Evolutionary conservation across 2,113 vertebrate genomes (phyloP).

Genomic region (Podiceps cristatus): DNA sequence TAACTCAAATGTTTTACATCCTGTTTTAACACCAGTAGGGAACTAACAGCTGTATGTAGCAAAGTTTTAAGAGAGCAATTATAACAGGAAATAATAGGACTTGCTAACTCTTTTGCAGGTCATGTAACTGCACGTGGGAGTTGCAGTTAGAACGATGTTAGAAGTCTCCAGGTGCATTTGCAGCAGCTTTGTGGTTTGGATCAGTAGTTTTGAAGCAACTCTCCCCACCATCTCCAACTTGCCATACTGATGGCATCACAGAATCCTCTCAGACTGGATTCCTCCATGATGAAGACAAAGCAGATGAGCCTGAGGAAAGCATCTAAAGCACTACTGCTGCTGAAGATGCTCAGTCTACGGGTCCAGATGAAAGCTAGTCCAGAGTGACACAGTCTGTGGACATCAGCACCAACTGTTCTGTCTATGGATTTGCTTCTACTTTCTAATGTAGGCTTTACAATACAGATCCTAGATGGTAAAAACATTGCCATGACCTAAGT

Average conservation of each 20-base stretch:
- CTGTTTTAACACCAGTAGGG: background rate
- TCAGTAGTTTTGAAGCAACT: background rate
- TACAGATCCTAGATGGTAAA: background rate
- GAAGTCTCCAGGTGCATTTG: background rate
- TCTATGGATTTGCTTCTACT: background rate
- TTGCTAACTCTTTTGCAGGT: background rate
- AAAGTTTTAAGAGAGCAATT: background rate
- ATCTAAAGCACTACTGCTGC: background rate
- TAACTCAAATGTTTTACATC: background rate
- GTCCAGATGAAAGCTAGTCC: background rate
- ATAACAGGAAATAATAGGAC: background rate
- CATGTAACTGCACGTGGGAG: background rate
- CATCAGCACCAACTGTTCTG: background rate
- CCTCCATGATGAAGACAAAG: background rate
- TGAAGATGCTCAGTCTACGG: background rate
- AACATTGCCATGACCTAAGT: fast-evolving
- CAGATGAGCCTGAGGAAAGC: background rate
- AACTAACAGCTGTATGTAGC: background rate
- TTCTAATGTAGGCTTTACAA: background rate
- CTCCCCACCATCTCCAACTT: background rate
- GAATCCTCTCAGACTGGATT: background rate
- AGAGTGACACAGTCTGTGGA: background rate
- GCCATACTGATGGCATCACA: background rate
- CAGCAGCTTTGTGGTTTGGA: background rate
- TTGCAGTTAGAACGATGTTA: background rate